Evolutionary conservation across 2,888 invertebrate species (phyloP).

Genomic region (Sarcophaga carnaria): DNA sequence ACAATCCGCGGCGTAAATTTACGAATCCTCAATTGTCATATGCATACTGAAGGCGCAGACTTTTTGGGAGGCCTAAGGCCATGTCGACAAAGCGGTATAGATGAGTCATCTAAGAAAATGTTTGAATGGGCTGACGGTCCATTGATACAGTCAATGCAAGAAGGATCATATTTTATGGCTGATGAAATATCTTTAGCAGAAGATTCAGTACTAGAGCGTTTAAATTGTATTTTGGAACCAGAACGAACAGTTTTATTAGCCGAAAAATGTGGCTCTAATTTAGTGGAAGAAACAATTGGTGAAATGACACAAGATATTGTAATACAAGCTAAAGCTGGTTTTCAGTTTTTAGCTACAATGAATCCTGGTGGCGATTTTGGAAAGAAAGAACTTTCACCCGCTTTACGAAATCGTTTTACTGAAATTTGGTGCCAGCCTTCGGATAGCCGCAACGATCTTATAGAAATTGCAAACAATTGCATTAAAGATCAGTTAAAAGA

Average conservation of each 20-base stretch:
- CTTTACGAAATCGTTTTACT: slow-evolving; percentile 97
- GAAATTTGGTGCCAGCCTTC: slow-evolving; percentile 98
- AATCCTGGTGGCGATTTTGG: slow-evolving; percentile 99
- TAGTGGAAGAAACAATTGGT: slow-evolving; percentile 69
- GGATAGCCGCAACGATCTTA: slow-evolving; percentile 87
- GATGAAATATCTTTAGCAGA: slow-evolving; percentile 99
- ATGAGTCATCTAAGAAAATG: slow-evolving; percentile 82
- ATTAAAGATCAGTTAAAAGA: slow-evolving; percentile 77
- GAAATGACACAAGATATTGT: slow-evolving; percentile 82
- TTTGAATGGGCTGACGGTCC: slow-evolving; percentile 99
- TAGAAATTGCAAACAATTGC: slow-evolving; percentile 91
- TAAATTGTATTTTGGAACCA: slow-evolving; percentile 97
- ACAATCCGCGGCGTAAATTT: slow-evolving; percentile 86
- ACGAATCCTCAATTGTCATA: slow-evolving; percentile 96
- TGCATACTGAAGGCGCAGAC: slow-evolving; percentile 99
- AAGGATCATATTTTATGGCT: slow-evolving; percentile 94
- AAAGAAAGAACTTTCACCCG: slow-evolving; percentile 99
- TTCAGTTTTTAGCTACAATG: slow-evolving; percentile 98
- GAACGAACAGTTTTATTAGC: slow-evolving; percentile 94
- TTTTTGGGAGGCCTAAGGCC: slow-evolving; percentile 98
- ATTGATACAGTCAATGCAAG: slow-evolving; percentile 93
- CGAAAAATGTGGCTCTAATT: slow-evolving; percentile 90
- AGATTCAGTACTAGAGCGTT: slow-evolving; percentile 97
- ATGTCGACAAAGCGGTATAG: slow-evolving; percentile 81
- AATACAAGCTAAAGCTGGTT: slow-evolving; percentile 87